A percentile compares a stretch with the other conserved stretches of the same genome.
Evolutionary conservation across 2,888 invertebrate species (phyloP).

Genomic region (Torymus tubicola): DNA sequence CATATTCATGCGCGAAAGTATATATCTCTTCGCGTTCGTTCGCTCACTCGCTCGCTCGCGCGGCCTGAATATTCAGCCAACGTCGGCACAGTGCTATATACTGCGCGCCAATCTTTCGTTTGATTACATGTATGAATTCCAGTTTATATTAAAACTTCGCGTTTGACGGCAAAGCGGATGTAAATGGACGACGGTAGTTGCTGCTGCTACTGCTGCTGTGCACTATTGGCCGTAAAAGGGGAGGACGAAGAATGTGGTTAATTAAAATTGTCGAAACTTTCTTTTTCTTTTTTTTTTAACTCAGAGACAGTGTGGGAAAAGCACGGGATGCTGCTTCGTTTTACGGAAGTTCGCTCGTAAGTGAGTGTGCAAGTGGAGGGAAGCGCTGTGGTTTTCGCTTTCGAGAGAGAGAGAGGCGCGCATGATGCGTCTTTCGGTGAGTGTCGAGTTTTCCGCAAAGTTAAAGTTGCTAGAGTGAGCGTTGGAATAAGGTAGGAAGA

Average conservation of each 20-base stretch:
- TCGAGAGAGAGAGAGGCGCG: too few relatives aligned
- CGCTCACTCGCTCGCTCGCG: too few relatives aligned
- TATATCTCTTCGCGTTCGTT: not conserved
- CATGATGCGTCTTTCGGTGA: too few relatives aligned
- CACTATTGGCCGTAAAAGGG: too few relatives aligned
- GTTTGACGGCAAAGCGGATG: not conserved
- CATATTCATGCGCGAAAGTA: slow-evolving; percentile 34
- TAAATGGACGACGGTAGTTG: not conserved
- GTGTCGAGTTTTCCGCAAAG: too few relatives aligned
- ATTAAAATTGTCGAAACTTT: slow-evolving; percentile 47
- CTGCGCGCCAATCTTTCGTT: slow-evolving; percentile 29
- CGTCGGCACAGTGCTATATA: not conserved
- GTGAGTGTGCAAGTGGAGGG: too few relatives aligned
- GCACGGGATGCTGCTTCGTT: not conserved
- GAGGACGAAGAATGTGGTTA: slow-evolving; percentile 40
- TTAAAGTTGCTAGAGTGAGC: too few relatives aligned
- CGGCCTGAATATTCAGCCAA: slow-evolving; percentile 33
- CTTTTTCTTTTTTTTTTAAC: not conserved
- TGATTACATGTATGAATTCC: slow-evolving; percentile 34
- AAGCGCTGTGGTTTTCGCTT: too few relatives aligned
- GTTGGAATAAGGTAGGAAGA: too few relatives aligned
- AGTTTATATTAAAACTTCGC: slow-evolving; percentile 33
- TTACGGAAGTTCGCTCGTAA: too few relatives aligned
- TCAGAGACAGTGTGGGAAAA: not conserved
- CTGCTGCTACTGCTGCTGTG: not conserved